Base-by-base conservation (phyloP, 2,113 vertebrate genomes). In the Ptilorrhoa leucosticta region DNA sequence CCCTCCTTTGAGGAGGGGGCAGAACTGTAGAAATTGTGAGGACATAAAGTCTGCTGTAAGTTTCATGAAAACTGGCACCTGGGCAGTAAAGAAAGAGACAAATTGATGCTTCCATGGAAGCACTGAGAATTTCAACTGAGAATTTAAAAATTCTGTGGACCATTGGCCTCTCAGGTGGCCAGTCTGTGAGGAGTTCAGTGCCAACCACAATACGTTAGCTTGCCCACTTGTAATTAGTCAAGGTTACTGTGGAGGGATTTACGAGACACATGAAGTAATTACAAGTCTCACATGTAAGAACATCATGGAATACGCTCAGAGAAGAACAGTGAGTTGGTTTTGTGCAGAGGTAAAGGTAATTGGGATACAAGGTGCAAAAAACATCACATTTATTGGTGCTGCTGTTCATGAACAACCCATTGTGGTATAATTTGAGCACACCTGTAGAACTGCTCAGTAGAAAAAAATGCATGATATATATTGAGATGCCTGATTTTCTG, bases 221-320 rank as follows among this genome's bases (percentile, higher is more conserved):
- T 93, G 88, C 88, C 90, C 85, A 80, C 47, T 77, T 83, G 75
- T 50, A 86, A 94, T 90, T 90, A 88, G 83, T 81, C 60, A 66
- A 73, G 86, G 89, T 86, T 90, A 73, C 90, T 78, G 92, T 83
- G 92, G 79, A 92, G 76, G 68, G 89, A 86, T 92, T 94, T 96
- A 93, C 75, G 95, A 94, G 86, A 83, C 72, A 56, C 31, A 39
- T 57, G 92, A 87, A 95, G 68, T 65, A 92, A 92, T 83, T 83
- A 26, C 13, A 93, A 66, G 80, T 63, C 78, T 85, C 71, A 73
- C 0, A 1, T 86, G 90, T 56, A 80, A 83, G 63, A 8, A 69
- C 64, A 86, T 92, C 58, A 90, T 60, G 71, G 86, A 83, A 89
- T 71, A 44, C 9, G 10, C 39, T 63, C 58, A 58, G 63, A 76